Conservation (phyloP, 1,140 invertebrate species). For the Galendromus occidentalis region DNA sequence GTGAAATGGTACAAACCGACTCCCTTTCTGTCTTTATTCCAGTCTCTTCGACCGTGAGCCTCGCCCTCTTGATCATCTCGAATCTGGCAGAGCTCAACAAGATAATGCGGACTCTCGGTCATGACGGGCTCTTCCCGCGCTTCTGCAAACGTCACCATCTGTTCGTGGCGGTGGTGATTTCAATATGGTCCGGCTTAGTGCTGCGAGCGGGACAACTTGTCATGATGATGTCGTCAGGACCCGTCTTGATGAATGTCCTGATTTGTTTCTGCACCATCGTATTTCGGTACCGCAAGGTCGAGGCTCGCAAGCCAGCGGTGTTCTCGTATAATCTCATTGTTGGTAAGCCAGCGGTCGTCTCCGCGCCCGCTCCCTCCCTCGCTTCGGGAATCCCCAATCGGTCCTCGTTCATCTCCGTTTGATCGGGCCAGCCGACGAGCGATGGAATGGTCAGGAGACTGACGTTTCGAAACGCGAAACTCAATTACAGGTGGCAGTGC, state of each 20-base stretch:
- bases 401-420: too few relatives aligned
- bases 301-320: not conserved
- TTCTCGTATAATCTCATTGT: constrained; percentile 8
- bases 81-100: not conserved
- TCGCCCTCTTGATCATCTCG: not conserved
- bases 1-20: too few relatives aligned
- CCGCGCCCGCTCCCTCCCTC: too few relatives aligned
- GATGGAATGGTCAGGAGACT: too few relatives aligned
- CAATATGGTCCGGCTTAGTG: not conserved
- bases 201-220: not conserved
- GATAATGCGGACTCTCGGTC: not conserved
- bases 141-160: not conserved
- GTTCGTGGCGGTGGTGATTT: not conserved
- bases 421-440: too few relatives aligned
- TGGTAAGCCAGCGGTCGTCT: not conserved
- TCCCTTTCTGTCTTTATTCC: not conserved
- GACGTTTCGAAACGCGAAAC: too few relatives aligned
- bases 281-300: not conserved
- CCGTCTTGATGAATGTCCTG: not conserved
- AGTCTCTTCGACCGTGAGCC: not conserved
- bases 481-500: too few relatives aligned
- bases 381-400: too few relatives aligned
- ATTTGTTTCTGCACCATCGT: not conserved
- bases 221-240: not conserved
- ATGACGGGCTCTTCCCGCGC: not conserved